Evolutionary conservation across 2,888 invertebrate genomes (phyloP).

Genomic region (Cremastinae sp.): DNA sequence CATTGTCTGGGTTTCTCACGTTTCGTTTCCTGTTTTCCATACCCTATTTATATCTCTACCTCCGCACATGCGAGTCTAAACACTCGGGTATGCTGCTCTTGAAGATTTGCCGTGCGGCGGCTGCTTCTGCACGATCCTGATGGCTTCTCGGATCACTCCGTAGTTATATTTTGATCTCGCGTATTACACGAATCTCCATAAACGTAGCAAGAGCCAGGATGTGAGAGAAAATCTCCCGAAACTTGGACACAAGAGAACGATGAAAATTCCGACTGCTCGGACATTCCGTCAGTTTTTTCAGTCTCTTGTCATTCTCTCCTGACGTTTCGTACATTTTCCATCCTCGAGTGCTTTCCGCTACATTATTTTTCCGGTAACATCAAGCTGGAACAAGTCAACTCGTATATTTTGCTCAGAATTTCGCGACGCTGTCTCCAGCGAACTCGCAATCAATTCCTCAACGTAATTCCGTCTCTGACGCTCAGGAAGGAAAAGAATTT

Average conservation of each 20-base stretch:
- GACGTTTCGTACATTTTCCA: too few species aligned
- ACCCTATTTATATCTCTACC: too few species aligned
- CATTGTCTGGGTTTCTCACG: slow-evolving; percentile 69
- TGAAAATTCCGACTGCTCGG: slow-evolving; percentile 34
- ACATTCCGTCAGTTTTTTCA: slow-evolving; percentile 27
- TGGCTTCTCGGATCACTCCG: neutral
- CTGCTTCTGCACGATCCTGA: neutral
- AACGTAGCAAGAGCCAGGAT: neutral
- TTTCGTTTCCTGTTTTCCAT: slow-evolving; percentile 66
- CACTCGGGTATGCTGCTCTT: slow-evolving; percentile 62
- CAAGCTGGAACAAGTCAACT: too few species aligned
- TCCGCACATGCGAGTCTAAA: slow-evolving; percentile 71
- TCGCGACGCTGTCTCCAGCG: slow-evolving; percentile 40
- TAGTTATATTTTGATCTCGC: neutral
- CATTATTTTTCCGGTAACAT: too few species aligned
- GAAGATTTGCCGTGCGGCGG: slow-evolving; percentile 47
- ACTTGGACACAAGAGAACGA: slow-evolving; percentile 20
- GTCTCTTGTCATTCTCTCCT: neutral
- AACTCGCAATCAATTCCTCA: slow-evolving; percentile 59
- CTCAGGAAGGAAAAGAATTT: slow-evolving; percentile 11
- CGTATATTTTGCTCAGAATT: too few species aligned
- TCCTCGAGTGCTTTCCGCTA: too few species aligned
- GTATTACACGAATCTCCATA: slow-evolving; percentile 4
- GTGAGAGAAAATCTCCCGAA: slow-evolving; percentile 18
- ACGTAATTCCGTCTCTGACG: slow-evolving; percentile 20